These are phyloP conservation scores for Elanoides forficatus DNA, from an alignment of 2,113 vertebrate genomes.

Conservation along the genomic window DNA sequence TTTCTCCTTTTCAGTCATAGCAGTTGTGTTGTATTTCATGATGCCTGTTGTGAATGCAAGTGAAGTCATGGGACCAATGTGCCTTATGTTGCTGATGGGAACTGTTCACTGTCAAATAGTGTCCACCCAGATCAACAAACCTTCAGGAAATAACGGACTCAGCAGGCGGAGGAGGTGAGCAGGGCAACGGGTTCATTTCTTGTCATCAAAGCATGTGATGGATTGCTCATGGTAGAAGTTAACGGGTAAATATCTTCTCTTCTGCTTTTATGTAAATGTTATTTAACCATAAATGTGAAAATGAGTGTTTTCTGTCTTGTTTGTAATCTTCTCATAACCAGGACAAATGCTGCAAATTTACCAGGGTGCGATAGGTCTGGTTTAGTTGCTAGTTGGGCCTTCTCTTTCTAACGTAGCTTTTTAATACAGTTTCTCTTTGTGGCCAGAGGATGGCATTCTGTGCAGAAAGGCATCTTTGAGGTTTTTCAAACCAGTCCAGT, in stretches of 20 bases:
- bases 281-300: background rate
- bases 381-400: background rate
- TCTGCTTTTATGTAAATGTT: background rate
- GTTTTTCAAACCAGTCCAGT: background rate
- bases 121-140: conserved; percentile 85
- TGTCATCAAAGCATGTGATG: background rate
- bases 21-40: conserved; percentile 82
- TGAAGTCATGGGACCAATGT: conserved; percentile 89
- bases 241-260: background rate
- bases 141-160: conserved; percentile 76
- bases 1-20: conserved; percentile 75
- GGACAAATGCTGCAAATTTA: background rate
- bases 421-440: background rate
- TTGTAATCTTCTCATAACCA: background rate
- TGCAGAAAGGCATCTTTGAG: background rate
- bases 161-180: conserved; percentile 84
- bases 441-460: background rate
- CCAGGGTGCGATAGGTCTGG: background rate
- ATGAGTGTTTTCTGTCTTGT: background rate
- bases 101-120: conserved; percentile 99
- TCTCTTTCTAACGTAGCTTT: background rate
- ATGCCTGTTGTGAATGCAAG: conserved; percentile 85
- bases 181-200: background rate
- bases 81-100: conserved; percentile 95
- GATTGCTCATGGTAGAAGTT: background rate